These are phyloP conservation scores for Tetramorium parvispinum DNA, from an alignment of 1,140 invertebrate genomes.

Conservation along the genomic window DNA sequence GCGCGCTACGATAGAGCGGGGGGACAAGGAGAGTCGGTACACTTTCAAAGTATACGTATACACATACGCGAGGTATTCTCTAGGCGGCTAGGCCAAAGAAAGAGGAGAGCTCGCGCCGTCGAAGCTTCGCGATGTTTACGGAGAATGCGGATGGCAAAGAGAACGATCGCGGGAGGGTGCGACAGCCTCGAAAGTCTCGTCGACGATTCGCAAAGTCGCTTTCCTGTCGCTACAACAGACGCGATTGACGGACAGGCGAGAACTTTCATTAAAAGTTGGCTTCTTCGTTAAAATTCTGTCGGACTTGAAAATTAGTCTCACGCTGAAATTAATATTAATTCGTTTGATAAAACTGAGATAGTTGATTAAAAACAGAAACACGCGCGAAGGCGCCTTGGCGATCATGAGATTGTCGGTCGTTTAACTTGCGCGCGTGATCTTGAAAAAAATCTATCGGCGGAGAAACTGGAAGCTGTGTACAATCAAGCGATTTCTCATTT, in stretches of 20 bases:
- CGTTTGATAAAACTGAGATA: neutral
- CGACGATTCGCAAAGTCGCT: neutral
- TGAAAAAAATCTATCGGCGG: neutral
- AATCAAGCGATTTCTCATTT: conserved; percentile 13
- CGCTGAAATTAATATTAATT: neutral
- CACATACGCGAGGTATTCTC: neutral
- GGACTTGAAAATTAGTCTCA: neutral
- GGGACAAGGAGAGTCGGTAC: conserved; percentile 41
- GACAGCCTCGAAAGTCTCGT: conserved; percentile 19
- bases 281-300: neutral
- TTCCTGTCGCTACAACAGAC: neutral
- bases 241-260: neutral
- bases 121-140: conserved; percentile 40
- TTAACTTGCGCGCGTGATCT: neutral
- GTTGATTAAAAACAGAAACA: neutral
- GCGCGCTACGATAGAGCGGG: conserved; percentile 13
- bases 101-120: conserved; percentile 15
- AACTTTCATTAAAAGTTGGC: neutral
- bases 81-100: conserved; percentile 55
- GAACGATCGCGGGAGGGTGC: conserved; percentile 36
- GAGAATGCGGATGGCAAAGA: conserved; percentile 37
- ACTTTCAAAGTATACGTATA: conserved; percentile 35
- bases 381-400: neutral
- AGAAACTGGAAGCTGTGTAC: neutral
- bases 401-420: neutral